Conservation (phyloP, 2,888 invertebrate genomes). For the Microplitis deprimator region DNA sequence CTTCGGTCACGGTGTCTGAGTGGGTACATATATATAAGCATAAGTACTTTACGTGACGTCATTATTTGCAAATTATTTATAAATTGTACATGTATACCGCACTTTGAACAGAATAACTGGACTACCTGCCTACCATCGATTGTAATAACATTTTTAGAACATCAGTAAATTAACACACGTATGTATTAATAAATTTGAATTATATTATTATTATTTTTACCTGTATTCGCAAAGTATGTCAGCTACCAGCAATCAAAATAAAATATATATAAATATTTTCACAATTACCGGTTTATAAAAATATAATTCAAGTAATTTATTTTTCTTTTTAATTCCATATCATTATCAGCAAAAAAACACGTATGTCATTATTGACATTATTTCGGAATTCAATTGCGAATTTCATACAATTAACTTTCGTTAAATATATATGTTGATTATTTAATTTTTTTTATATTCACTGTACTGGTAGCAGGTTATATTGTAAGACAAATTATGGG, state of each 20-base stretch:
- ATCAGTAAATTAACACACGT: neutral
- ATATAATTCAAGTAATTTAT: neutral
- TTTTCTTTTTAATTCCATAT: neutral
- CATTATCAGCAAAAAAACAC: neutral
- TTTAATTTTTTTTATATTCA: neutral
- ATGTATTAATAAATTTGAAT: neutral
- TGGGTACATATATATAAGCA: neutral
- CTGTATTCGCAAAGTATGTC: neutral
- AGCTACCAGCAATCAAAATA: neutral
- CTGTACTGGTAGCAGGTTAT: too few species aligned
- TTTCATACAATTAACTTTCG: too few species aligned
- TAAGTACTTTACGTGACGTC: conserved; percentile 23
- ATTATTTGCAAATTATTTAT: conserved; percentile 32
- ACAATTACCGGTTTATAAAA: neutral
- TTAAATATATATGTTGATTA: neutral
- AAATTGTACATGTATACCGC: conserved; percentile 24
- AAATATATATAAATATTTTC: neutral
- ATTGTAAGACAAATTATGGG: too few species aligned
- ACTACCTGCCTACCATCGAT: neutral
- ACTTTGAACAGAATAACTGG: conserved; percentile 29
- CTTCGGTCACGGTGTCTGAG: neutral
- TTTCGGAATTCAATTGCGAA: neutral
- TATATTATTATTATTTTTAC: neutral
- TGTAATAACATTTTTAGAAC: neutral
- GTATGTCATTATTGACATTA: neutral